These are phyloP conservation scores for Triplophysa dalaica DNA, from an alignment of 2,113 vertebrate genomes.

Conservation along the genomic window DNA sequence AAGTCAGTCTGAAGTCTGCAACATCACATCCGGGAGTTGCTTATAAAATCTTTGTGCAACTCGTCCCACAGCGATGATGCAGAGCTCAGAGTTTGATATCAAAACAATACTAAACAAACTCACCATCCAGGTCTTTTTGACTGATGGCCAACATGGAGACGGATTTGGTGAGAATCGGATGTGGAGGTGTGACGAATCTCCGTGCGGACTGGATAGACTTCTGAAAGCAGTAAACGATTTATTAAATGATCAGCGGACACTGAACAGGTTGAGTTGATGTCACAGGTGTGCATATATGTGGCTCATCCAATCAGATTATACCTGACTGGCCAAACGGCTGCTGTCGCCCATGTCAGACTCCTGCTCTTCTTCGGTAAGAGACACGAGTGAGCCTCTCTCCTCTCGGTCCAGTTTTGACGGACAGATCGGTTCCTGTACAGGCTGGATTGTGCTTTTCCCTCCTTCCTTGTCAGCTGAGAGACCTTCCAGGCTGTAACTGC, in stretches of 20 bases:
- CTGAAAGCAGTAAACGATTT: constrained; percentile 31
- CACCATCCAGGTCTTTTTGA: constrained; percentile 82
- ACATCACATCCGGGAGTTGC: background rate
- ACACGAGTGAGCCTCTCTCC: constrained; percentile 76
- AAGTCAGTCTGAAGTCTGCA: constrained; percentile 12
- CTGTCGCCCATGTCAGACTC: constrained; percentile 74
- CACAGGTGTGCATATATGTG: too few species aligned
- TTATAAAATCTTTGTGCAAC: background rate
- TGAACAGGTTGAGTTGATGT: background rate
- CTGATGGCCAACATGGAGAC: constrained; percentile 84
- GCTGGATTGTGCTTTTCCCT: constrained; percentile 59
- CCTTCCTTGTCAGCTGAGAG: constrained; percentile 71
- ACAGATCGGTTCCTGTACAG: constrained; percentile 63
- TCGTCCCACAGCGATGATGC: background rate
- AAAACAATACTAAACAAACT: constrained; percentile 62
- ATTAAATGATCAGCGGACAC: background rate
- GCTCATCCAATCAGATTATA: constrained; percentile 58
- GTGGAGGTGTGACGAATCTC: constrained; percentile 70
- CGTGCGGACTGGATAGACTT: constrained; percentile 49
- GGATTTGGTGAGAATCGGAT: constrained; percentile 86
- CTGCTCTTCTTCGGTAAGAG: constrained; percentile 82
- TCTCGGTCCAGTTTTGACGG: constrained; percentile 63
- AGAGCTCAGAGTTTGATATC: background rate
- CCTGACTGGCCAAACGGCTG: constrained; percentile 74
- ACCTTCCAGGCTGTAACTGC: constrained; percentile 89